Evolutionary conservation across 2,888 invertebrate genomes (phyloP), one percentile per base, ranked within the genome.

Genomic region (Cephus pygmeus): DNA sequence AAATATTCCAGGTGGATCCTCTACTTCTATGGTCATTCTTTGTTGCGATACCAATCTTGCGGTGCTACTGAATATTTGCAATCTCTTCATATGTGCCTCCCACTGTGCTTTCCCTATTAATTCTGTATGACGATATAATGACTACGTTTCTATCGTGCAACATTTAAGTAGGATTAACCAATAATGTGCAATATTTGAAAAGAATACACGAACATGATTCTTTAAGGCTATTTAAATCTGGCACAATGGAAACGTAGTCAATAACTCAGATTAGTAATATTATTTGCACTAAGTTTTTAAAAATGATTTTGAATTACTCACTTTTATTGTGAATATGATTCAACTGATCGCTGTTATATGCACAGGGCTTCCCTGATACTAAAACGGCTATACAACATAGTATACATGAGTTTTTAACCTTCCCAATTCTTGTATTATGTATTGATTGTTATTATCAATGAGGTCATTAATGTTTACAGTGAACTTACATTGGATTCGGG

Each of bases 401-500:
- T 36, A 36, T 12, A 12, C 4, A 36, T 36, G 12, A 36, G 12
- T 36, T 36, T 36, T 12, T 1, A 36, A 36, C 12, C 12, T 36
- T 4, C 36, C 1, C 36, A 36, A 36, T 36, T 36, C 36, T 36
- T 36, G 36, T 36, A 36, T 36, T 36, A 36, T 36, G 4, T 36
- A 36, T 4, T 12, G 36, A 36, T 12, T 36, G 12, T 36, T 36
- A 36, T 36, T 36, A 12, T 36, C 36, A 36, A 12, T 36, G 36
- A 36, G 36, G 36, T 36, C 12, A 36, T 36, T 36, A 36, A 12
- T 36, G 36, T 36, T 36, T 12, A 12, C 36, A 36, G 12, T 73
- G 73, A 71, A 93, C 95, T 93, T 92, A 97, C 96, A 96, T 93
- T 96, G 95, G 90, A 97, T 94, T 89, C 96, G 94, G 78, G 95